These are phyloP conservation scores for Columba guinea DNA, from an alignment of 2,797 vertebrate species.

Conservation along the genomic window DNA sequence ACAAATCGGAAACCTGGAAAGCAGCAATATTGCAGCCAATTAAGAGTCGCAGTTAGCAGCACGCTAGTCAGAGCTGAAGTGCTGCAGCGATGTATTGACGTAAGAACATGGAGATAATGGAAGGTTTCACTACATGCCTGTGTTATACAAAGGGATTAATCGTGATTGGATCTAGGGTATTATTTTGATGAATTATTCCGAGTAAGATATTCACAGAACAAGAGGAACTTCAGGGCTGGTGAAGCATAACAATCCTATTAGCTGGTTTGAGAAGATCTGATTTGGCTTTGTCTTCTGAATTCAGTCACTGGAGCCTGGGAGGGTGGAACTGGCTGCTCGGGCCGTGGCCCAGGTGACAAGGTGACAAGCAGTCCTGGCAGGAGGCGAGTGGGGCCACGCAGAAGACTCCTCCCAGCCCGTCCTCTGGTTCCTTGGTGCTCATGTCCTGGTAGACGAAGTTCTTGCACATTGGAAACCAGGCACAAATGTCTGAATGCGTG, in stretches of 20 bases:
- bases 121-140: background rate
- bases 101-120: background rate
- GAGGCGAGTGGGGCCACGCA: background rate
- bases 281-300: background rate
- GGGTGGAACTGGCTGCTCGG: background rate
- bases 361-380: background rate
- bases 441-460: background rate
- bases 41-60: background rate
- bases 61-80: background rate
- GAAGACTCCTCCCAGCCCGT: background rate
- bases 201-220: background rate
- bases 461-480: background rate
- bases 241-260: background rate
- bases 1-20: background rate
- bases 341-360: rapidly evolving
- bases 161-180: background rate
- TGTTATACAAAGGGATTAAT: background rate
- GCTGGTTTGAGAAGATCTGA: background rate
- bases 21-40: background rate
- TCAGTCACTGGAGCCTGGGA: background rate
- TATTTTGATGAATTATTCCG: slow-evolving; percentile 14
- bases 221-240: background rate
- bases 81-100: background rate
- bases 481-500: rapidly evolving
- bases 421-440: background rate